Evolutionary conservation across 2,888 invertebrate species (phyloP), one percentile per base, ranked within the genome.

Genomic region (Venustoraphidia nigricollis): DNA sequence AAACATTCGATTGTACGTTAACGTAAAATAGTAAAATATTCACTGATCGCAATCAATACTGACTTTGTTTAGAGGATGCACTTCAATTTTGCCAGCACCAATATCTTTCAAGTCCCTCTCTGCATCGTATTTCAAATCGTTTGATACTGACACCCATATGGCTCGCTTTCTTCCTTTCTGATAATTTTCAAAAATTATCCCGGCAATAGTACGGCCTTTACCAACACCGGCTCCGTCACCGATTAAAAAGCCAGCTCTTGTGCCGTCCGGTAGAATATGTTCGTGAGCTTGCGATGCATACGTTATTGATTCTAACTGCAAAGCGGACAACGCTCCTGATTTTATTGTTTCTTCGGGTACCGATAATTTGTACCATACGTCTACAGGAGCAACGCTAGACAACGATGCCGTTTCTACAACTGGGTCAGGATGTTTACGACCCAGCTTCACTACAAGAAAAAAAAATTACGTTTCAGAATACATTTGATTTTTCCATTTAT

Each of bases 151-250:
- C 53, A 97, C 84, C 97, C 98, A 98, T 53, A 98, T 77, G n/a
- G 97, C 88, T 55, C 92, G 83, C 67, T 95, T 95, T 45, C 95
- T 76, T 0, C 95, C 93, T 62, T 85, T 83, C 54, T 92, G 64
- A 65, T 92, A 96, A 68, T 99, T 99, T 71, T 99, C 98, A 69
- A 80, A 94, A 59, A 99, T 98, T 46, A 98, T 83, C 45, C 97
- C 97, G 8, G 94, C 97, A 53, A 99, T 92, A 1, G 97, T 98
- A 50, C 98, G 80, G 17, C 96, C 96, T 65, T 96, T 96, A 51
- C 96, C 96, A 45, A 96, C 95, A 55, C 96, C 96, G 51, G 97
- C 97, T 50, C 98, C 97, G 68, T 98, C 97, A 53, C 97, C 92
- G 50, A 98, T 89, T 0, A 98, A 77, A 70, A 95, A 98, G 10